Evolutionary conservation across 1,140 invertebrate species (phyloP), one percentile per base, ranked within the genome.

Genomic region (Bombus superbus): DNA sequence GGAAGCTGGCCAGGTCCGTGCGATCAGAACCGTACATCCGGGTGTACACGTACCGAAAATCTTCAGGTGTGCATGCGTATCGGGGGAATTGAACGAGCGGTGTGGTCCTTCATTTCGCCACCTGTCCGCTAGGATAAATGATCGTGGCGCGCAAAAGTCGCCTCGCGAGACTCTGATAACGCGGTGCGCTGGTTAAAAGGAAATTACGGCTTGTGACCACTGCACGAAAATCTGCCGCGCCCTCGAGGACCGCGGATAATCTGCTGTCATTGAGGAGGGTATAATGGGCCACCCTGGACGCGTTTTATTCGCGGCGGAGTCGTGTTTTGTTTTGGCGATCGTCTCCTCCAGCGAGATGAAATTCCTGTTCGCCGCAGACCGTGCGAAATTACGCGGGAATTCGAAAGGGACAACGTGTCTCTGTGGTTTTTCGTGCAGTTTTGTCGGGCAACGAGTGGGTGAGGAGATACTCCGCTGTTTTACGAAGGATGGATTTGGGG

Each of bases 201-300:
- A 91, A 91, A 91, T 91, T 91, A 91, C 59, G 90, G 88, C 84
- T 85, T 32, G 89, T 69, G 47, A 68, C 75, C 83, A 76, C 84
- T 81, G 80, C 40, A 68, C 81, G 40, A 25, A 69, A 77, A 78
- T 25, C 74, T 53, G 68, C 77, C 47, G 64, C 68, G 84, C 72
- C 81, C 59, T 66, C 57, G 53, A 89, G 87, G 87, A 89, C 85
- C 84, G 66, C 64, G 83, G 90, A 87, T 91, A 88, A 91, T 89
- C 89, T 89, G 84, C 83, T 90, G 90, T 91, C 91, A 89, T 91
- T 91, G 86, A 81, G 83, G 74, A 86, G 87, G 57, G 47, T 73
- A 53, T 91, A 92, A 89, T 88, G 92, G 92, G 88, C 92, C 92
- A 93, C 92, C 89, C 91, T 89, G 85, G 85, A 73, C 79, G 74